Percentiles rank a stretch among this genome's conserved stretches.
These are phyloP conservation scores for Dromiciops gliroides DNA, from an alignment of 2,113 vertebrate species.

Conservation along the genomic window DNA sequence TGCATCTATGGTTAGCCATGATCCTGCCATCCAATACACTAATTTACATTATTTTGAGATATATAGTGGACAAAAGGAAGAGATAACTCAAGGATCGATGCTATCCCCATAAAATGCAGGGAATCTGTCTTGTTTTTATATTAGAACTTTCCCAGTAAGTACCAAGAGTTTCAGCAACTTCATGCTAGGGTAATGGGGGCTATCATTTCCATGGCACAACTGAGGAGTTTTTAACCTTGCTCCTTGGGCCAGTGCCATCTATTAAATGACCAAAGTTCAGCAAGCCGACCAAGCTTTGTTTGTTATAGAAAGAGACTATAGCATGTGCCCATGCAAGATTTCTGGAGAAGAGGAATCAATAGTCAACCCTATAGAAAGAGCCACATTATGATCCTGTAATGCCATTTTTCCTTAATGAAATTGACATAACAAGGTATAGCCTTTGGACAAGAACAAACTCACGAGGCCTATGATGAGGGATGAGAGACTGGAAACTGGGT, in stretches of 20 bases:
- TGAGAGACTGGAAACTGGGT: background rate
- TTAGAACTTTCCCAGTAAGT: background rate
- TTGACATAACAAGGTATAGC: background rate
- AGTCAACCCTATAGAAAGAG: background rate
- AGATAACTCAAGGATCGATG: background rate
- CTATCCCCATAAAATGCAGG: background rate
- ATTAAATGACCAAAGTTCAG: background rate
- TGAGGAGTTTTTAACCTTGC: background rate
- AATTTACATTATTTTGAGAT: background rate
- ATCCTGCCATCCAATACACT: background rate
- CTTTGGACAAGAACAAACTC: background rate
- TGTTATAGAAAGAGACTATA: background rate
- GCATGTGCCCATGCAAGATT: background rate
- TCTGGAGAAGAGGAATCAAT: background rate
- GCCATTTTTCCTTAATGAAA: background rate
- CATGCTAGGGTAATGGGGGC: background rate
- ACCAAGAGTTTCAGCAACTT: background rate
- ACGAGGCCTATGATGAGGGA: background rate
- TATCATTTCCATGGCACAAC: background rate
- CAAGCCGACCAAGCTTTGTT: background rate
- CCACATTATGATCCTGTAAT: background rate
- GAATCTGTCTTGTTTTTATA: background rate
- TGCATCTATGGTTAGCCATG: background rate
- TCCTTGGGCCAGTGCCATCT: background rate
- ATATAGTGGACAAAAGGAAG: background rate